Evolutionary conservation across 2,113 vertebrate species (phyloP).

Genomic region (Nothocercus julius): DNA sequence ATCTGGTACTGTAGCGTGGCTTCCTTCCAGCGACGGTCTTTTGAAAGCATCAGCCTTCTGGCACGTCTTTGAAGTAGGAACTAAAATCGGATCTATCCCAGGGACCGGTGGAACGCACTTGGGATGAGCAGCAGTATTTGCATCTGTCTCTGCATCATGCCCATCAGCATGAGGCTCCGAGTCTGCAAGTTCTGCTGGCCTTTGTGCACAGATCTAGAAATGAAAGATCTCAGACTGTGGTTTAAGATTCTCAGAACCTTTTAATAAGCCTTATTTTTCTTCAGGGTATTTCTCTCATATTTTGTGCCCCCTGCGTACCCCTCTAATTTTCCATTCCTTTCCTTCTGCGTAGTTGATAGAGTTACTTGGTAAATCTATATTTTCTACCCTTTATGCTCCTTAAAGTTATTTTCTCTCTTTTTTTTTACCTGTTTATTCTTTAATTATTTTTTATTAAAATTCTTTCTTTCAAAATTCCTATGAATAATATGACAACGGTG

Average conservation of each 20-base stretch:
- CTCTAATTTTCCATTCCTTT: not conserved
- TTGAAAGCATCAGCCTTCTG: not conserved
- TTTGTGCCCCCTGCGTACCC: not conserved
- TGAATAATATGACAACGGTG: not conserved
- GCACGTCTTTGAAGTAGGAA: not conserved
- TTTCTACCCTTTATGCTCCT: not conserved
- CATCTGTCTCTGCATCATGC: not conserved
- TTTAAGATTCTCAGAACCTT: not conserved
- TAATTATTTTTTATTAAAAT: not conserved
- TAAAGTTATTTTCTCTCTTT: not conserved
- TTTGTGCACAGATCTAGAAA: not conserved
- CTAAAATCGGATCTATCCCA: not conserved
- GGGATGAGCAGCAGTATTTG: not conserved
- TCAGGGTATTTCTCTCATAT: not conserved
- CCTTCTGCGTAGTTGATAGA: not conserved
- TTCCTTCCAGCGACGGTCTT: not conserved
- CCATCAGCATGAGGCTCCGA: not conserved
- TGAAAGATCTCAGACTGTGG: not conserved
- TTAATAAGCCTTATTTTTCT: not conserved
- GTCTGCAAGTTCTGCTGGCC: not conserved
- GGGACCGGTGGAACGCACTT: not conserved
- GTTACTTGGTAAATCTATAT: not conserved
- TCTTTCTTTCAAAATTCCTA: not conserved
- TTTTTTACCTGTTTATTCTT: not conserved
- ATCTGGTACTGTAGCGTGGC: not conserved